Conservation (phyloP, 53 echinoderm and acorn worm genomes). For the Crossaster papposus region DNA sequence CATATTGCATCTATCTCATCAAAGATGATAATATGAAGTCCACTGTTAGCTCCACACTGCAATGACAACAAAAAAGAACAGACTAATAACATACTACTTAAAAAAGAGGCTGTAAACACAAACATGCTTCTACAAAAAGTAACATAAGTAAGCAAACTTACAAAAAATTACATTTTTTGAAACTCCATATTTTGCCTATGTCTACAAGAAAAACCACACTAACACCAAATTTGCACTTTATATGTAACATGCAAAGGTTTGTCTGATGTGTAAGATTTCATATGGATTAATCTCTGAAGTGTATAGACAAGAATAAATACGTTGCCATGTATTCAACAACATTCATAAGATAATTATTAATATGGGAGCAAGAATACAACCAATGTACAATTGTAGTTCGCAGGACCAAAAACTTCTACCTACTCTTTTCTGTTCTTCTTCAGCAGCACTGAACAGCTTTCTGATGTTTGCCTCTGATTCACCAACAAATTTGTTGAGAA, state of each 20-base stretch:
- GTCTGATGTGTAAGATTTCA: too few relatives aligned
- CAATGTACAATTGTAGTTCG: not conserved
- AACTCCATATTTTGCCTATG: too few relatives aligned
- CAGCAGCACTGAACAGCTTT: constrained; percentile 91
- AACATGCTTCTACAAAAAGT: too few relatives aligned
- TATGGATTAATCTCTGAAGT: too few relatives aligned
- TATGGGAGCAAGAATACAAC: not conserved
- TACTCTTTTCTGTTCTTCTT: constrained; percentile 96
- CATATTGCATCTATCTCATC: constrained; percentile 99
- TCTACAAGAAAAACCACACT: too few relatives aligned
- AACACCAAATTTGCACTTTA: too few relatives aligned
- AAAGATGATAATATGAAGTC: constrained; percentile 96
- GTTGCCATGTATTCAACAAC: too few relatives aligned
- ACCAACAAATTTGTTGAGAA: constrained; percentile 96
- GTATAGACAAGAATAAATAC: too few relatives aligned
- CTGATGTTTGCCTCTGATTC: constrained; percentile 98
- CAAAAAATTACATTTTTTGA: too few relatives aligned
- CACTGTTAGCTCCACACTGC: constrained; percentile 92
- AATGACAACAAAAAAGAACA: not conserved
- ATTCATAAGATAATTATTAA: not conserved
- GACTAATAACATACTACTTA: not conserved
- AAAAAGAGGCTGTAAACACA: too few relatives aligned
- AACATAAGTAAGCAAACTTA: too few relatives aligned
- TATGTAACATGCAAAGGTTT: too few relatives aligned
- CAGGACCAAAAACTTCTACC: constrained; percentile 1